Evolutionary conservation across 2,888 invertebrate species (phyloP).

Genomic region (Apantesis nais): DNA sequence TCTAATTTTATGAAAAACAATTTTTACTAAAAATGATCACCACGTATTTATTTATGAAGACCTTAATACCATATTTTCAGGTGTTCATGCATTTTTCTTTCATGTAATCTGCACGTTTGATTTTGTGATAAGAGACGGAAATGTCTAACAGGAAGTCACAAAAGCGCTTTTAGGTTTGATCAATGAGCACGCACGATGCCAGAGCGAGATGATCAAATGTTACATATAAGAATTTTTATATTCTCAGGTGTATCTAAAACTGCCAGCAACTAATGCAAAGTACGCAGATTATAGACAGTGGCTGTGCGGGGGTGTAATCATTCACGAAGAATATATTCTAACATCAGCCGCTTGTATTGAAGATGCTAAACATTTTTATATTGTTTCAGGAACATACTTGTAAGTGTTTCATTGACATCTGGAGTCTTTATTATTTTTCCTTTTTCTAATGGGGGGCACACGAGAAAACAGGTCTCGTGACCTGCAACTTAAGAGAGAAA

Average conservation of each 20-base stretch:
- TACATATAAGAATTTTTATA: neutral
- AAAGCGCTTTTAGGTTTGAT: no score
- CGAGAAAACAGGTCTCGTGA: neutral
- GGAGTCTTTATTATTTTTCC: rapidly evolving
- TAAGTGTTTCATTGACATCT: constrained; percentile 26
- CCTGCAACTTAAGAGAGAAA: no score
- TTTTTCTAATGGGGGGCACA: neutral
- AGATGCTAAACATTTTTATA: constrained; percentile 62
- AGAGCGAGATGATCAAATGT: no score
- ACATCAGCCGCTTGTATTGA: constrained; percentile 70
- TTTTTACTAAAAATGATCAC: no score
- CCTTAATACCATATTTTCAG: neutral
- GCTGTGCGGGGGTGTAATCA: constrained; percentile 67
- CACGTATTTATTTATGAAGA: neutral
- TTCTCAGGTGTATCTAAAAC: constrained; percentile 67
- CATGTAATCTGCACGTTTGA: no score
- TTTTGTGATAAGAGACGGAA: no score
- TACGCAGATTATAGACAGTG: constrained; percentile 63
- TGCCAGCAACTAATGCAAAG: constrained; percentile 62
- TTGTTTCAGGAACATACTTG: constrained; percentile 64
- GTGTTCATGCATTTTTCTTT: no score
- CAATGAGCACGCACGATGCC: no score
- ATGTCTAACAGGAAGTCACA: no score
- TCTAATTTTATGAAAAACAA: no score
- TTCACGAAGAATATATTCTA: constrained; percentile 66